phyloP scores from a whole-genome alignment of 1,140 invertebrate genomes.

The Caenorhabditis inopinata region DNA sequence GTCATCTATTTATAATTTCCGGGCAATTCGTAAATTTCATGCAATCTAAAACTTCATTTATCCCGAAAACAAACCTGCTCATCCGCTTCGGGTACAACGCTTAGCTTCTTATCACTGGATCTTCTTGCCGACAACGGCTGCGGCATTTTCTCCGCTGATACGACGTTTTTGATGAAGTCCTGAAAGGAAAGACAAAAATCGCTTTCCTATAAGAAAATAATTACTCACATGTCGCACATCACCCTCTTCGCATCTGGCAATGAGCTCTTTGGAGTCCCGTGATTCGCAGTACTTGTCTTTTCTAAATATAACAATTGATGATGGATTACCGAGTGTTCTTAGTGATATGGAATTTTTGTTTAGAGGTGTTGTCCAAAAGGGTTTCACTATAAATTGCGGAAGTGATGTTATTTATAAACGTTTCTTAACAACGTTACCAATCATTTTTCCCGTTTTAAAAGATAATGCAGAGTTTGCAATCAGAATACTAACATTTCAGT shows the following conservation, averaged over 20 bases:
- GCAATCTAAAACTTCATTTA: background rate
- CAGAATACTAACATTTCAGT: too few relatives aligned
- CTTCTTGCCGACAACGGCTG: conserved; percentile 26
- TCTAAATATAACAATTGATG: background rate
- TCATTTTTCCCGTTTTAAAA: too few relatives aligned
- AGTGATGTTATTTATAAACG: too few relatives aligned
- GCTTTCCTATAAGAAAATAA: background rate
- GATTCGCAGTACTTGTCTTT: conserved; percentile 38
- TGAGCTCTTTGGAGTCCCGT: conserved; percentile 36
- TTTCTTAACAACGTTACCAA: too few relatives aligned
- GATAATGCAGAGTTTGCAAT: too few relatives aligned
- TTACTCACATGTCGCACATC: conserved; percentile 12
- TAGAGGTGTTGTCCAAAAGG: too few relatives aligned
- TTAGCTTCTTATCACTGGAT: conserved; percentile 49
- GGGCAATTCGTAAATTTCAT: too few relatives aligned
- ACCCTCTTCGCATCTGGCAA: conserved; percentile 27
- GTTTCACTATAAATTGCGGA: too few relatives aligned
- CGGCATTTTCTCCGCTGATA: conserved; percentile 1
- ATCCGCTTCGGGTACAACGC: conserved; percentile 49
- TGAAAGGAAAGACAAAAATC: background rate
- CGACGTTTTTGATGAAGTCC: conserved; percentile 22
- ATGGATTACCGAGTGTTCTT: background rate
- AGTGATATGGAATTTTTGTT: too few relatives aligned
- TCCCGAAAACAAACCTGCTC: conserved; percentile 34
- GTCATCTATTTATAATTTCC: too few relatives aligned